Evolutionary conservation across 2,797 vertebrate species (phyloP).

Genomic region (Danio kyathit): DNA sequence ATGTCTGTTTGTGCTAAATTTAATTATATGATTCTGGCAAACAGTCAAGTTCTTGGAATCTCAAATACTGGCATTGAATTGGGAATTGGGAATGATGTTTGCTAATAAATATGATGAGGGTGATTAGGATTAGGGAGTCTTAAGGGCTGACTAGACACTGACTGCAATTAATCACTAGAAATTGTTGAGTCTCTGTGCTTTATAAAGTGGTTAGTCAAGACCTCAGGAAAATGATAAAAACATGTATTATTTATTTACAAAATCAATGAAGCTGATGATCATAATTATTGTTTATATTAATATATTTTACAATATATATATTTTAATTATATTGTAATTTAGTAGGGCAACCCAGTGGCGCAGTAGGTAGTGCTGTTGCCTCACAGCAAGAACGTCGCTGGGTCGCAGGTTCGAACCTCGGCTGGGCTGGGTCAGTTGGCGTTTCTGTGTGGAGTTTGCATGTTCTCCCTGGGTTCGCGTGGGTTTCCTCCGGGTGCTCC

Average conservation of each 20-base stretch:
- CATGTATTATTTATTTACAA: background rate
- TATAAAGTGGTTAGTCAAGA: background rate
- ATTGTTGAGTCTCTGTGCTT: background rate
- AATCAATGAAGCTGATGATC: too few species aligned
- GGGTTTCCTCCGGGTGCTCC: too few species aligned
- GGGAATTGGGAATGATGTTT: slow-evolving; percentile 1
- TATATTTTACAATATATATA: too few species aligned
- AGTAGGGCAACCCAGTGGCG: too few species aligned
- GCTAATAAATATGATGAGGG: slow-evolving; percentile 11
- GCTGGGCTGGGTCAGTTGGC: too few species aligned
- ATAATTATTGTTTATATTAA: too few species aligned
- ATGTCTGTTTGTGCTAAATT: background rate
- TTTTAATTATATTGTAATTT: too few species aligned
- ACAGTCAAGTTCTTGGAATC: background rate
- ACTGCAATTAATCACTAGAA: background rate
- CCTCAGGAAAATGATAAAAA: background rate
- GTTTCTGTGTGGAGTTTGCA: too few species aligned
- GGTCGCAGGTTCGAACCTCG: too few species aligned
- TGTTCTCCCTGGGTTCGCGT: too few species aligned
- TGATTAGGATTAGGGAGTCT: slow-evolving; percentile 2
- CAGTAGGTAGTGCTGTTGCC: too few species aligned
- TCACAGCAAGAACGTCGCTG: too few species aligned
- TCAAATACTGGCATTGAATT: background rate
- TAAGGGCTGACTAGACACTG: background rate
- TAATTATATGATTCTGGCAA: background rate